Base-by-base conservation (phyloP, 2,113 vertebrate species). In the Neofelis nebulosa region DNA sequence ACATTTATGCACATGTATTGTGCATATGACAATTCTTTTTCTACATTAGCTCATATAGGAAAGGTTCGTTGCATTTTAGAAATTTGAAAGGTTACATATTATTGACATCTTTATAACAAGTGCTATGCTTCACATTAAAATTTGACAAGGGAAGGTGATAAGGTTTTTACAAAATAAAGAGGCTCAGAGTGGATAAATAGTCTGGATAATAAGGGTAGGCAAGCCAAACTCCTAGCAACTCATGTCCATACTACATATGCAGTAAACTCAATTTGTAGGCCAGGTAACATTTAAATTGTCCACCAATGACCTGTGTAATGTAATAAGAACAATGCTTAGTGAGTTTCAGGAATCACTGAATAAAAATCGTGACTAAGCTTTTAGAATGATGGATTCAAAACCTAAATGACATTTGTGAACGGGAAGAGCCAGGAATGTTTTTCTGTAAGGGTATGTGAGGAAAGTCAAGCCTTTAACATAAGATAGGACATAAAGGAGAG, bases 371-470 rank as follows among this genome's bases (percentile, higher is more conserved):
- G 15, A 89, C 29, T 66, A 69, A 78, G 41, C 31, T 94, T 93
- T 87, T 86, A 33, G 41, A 93, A 95, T 36, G 41, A 69, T 2
- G 38, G 38, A 92, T 86, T 97, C 21, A 87, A 87, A 96, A 94
- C 83, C 52, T 89, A 91, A 91, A 69, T 69, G 52, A 55, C 36
- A 50, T 83, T 94, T 95, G 9, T 94, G 82, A 92, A 91, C 73
- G 15, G 0, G 45, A 88, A 93, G 61, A 65, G 5, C 31, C 12
- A 38, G 3, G 19, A 21, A 25, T 55, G 4, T 8, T 91, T 68
- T n/a, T 66, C 68, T 55, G 16, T 33, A 89, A 82, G 68, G 18
- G 33, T 69, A 12, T 8, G 4, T 86, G 23, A 71, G 61, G 89
- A 88, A 94, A 91, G 63, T 50, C 19, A 91, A 85, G 23, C 0